Base-by-base conservation (phyloP, 2,797 vertebrate species). In the Choloepus didactylus region DNA sequence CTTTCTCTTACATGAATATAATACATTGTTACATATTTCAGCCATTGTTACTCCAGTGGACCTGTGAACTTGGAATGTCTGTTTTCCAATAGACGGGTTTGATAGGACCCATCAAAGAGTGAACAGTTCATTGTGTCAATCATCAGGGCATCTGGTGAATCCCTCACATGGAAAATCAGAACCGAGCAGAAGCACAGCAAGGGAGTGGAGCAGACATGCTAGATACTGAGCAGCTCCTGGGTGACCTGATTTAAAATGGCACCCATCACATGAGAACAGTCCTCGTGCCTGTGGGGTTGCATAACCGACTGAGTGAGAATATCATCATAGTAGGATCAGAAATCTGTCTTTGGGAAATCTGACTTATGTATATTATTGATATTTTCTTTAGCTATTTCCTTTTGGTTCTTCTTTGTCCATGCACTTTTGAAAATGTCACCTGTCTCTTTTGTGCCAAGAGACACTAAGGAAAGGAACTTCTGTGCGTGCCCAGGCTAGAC, bases 221-320 rank as follows among this genome's bases (percentile, higher is more conserved):
- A 35, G 31, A 27, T 46, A 46, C 41, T 46, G 70, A 14, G 41
- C 11, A 31, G 27, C n/a, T 62, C 91, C n/a, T 4, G 3, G 62
- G 21, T 9, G 15, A 56, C 18, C n/a, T 18, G 59, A 27, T 12
- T 9, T 18, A 1, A 25, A 67, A 44, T 1, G 70, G 19, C 19
- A 6, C 9, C 9, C 14, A 1, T 21, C 15, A 3, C 18, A 14
- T 0, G 0, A 27, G 31, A 12, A n/a, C 27, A 59, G 91, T 21
- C 11, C 59, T 4, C 0, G 1, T 2, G 5, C n/a, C 72, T 23
- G 3, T 23, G 15, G 21, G 19, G 54, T 0, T 31, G 35, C 35
- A 6, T 19, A 15, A 35, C n/a, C 70, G 46, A 0, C 1, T 0
- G 9, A 10, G 41, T 9, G 29, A 84, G 11, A 27, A 6, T 9